Evolutionary conservation across 2,888 invertebrate species (phyloP).

Genomic region (Ctenicera cuprea): DNA sequence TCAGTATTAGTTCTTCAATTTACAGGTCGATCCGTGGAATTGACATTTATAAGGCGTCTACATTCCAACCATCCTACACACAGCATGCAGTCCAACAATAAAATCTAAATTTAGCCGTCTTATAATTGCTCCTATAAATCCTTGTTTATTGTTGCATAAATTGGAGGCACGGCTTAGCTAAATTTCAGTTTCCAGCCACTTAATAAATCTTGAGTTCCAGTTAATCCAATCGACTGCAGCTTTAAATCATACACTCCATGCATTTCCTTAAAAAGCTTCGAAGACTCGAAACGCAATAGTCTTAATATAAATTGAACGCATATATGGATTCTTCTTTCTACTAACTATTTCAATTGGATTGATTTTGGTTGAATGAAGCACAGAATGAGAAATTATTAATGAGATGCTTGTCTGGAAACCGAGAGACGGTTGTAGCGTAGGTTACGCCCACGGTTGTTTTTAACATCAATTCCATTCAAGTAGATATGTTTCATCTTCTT

Average conservation of each 20-base stretch:
- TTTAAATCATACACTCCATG: slow-evolving; percentile 24
- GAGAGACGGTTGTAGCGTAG: not conserved
- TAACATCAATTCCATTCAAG: slow-evolving; percentile 6
- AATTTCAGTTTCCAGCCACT: slow-evolving; percentile 37
- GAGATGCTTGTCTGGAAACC: slow-evolving; percentile 13
- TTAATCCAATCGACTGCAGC: slow-evolving; percentile 27
- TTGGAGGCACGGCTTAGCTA: slow-evolving; percentile 47
- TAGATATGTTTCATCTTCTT: not conserved
- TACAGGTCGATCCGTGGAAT: slow-evolving; percentile 42
- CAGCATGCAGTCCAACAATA: slow-evolving; percentile 54
- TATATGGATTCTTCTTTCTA: too few species aligned
- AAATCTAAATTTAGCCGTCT: slow-evolving; percentile 57
- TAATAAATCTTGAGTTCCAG: slow-evolving; percentile 33
- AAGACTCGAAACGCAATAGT: slow-evolving; percentile 4
- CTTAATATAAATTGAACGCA: not conserved
- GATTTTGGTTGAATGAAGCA: slow-evolving; percentile 19
- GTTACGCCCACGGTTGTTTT: slow-evolving; percentile 2
- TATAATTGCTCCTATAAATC: slow-evolving; percentile 57
- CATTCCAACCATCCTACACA: slow-evolving; percentile 55
- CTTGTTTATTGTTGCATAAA: slow-evolving; percentile 59
- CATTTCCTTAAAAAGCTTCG: slow-evolving; percentile 21
- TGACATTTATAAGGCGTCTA: slow-evolving; percentile 53
- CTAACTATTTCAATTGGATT: not conserved
- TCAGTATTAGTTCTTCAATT: slow-evolving; percentile 46
- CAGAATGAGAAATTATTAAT: slow-evolving; percentile 16